These are phyloP conservation scores for Emys orbicularis DNA, from an alignment of 2,797 vertebrate genomes.

Conservation along the genomic window DNA sequence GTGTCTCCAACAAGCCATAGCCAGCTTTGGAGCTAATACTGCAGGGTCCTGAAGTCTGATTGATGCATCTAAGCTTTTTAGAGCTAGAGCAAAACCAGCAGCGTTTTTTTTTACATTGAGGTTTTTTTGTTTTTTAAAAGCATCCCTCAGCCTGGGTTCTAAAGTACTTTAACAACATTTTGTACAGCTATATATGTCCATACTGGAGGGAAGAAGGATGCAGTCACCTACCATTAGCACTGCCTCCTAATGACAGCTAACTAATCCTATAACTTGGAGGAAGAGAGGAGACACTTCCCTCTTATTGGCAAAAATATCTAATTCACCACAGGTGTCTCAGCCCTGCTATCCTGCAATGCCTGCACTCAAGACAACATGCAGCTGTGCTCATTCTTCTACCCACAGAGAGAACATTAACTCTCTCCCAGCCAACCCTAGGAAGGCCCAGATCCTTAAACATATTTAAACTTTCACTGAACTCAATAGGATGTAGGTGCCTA, in stretches of 20 bases:
- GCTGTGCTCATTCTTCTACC: background rate
- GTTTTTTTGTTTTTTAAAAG: background rate
- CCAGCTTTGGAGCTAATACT: background rate
- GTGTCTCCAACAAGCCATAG: background rate
- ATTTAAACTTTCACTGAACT: no score
- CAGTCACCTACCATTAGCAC: background rate
- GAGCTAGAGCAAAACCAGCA: background rate
- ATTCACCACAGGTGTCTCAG: background rate
- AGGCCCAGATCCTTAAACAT: no score
- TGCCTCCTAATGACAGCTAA: background rate
- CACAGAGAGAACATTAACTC: background rate
- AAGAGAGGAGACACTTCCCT: background rate
- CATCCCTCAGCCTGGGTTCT: background rate
- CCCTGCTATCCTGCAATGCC: fast-evolving
- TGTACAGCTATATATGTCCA: background rate
- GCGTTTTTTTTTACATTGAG: background rate
- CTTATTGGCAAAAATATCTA: background rate
- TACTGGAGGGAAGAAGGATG: background rate
- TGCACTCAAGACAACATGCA: background rate
- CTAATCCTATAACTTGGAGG: background rate
- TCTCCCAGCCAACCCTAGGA: background rate
- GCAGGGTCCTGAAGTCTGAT: background rate
- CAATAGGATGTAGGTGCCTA: no score
- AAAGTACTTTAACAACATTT: background rate
- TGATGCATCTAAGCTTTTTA: background rate